Evolutionary conservation across 2,113 vertebrate genomes (phyloP).

Genomic region (Cichladusa arquata): DNA sequence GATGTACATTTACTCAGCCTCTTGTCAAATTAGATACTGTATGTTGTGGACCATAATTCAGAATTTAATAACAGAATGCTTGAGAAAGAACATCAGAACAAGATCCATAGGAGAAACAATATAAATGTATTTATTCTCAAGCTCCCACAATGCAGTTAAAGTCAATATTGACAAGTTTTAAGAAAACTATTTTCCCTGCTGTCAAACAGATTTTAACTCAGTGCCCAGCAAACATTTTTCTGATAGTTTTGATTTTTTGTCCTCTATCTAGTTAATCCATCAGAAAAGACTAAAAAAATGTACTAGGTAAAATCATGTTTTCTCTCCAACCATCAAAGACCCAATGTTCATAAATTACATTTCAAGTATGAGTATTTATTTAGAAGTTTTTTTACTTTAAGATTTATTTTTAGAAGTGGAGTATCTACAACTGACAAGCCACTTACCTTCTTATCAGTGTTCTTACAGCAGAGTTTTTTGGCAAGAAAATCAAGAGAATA

Average conservation of each 20-base stretch:
- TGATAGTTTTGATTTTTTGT: slow-evolving; percentile 6
- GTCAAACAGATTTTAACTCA: background rate
- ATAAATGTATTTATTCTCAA: slow-evolving; percentile 53
- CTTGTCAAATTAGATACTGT: background rate
- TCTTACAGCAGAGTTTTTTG: background rate
- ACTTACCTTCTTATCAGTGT: slow-evolving; percentile 5
- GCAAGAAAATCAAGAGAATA: slow-evolving; percentile 27
- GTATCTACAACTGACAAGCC: background rate
- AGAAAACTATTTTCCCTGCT: background rate
- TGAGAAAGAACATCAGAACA: slow-evolving; percentile 51
- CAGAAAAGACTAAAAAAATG: background rate
- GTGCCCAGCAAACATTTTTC: background rate
- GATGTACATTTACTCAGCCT: background rate
- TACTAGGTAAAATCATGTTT: slow-evolving; percentile 32
- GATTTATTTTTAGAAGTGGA: background rate
- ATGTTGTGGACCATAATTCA: background rate
- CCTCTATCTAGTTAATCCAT: slow-evolving; percentile 12
- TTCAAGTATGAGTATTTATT: background rate
- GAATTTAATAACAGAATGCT: slow-evolving; percentile 7
- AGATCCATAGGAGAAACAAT: slow-evolving; percentile 32
- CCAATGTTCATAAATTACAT: background rate
- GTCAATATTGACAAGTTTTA: background rate
- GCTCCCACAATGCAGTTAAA: slow-evolving; percentile 11
- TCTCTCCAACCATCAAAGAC: background rate
- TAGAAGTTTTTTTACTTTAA: slow-evolving; percentile 25